These are phyloP conservation scores for Tanaodytes sp. DNA, from an alignment of 2,888 invertebrate species.

Conservation along the genomic window DNA sequence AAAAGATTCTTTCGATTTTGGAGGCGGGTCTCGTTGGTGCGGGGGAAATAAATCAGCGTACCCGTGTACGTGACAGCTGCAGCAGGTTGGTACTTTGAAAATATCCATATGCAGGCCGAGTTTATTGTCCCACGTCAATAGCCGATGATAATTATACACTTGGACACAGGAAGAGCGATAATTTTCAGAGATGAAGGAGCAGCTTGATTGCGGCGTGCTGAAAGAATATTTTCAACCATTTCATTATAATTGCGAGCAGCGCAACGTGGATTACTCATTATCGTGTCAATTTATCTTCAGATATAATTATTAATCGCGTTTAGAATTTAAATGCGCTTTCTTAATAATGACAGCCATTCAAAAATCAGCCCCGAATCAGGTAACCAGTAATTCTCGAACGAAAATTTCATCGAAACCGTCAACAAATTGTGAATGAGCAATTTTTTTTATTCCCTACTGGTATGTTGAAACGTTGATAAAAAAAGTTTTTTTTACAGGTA, in stretches of 20 bases:
- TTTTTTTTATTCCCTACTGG: no score
- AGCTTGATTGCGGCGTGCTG: conserved; percentile 83
- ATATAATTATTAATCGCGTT: no score
- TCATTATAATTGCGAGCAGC: background rate
- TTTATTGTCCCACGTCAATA: conserved; percentile 86
- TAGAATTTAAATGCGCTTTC: no score
- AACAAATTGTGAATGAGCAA: no score
- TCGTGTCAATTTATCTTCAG: no score
- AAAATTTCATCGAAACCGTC: no score
- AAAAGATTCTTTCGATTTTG: conserved; percentile 75
- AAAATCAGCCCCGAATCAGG: no score
- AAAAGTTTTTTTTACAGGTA: no score
- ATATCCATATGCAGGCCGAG: conserved; percentile 88
- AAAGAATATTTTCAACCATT: conserved; percentile 54
- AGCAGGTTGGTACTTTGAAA: conserved; percentile 88
- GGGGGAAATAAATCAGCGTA: conserved; percentile 82
- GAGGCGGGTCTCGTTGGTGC: conserved; percentile 75
- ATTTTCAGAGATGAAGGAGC: conserved; percentile 85
- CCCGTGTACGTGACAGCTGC: conserved; percentile 86
- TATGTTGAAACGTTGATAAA: no score
- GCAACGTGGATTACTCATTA: background rate
- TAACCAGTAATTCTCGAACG: no score
- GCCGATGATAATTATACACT: conserved; percentile 87
- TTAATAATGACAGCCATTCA: no score
- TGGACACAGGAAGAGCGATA: conserved; percentile 87